Percentiles rank a stretch among this genome's conserved stretches.
Conservation (phyloP, 2,797 vertebrate genomes). For the Vespertilio murinus region DNA sequence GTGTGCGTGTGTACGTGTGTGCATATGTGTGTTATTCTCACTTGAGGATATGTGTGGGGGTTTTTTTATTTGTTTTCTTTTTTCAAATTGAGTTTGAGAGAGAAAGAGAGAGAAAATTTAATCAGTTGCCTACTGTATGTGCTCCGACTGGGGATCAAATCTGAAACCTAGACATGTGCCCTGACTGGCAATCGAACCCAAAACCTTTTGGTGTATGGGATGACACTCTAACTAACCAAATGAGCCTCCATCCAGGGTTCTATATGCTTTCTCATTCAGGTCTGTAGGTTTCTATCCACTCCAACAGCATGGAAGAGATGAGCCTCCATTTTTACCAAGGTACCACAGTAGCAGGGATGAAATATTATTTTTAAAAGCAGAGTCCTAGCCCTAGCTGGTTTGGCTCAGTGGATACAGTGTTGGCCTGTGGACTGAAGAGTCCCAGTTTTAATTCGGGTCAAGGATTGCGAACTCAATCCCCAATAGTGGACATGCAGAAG, state of each 20-base stretch:
- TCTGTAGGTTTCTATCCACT: neutral
- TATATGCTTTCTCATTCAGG: neutral
- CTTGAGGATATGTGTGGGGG: neutral
- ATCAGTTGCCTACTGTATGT: neutral
- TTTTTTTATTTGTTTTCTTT: neutral
- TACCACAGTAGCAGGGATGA: neutral
- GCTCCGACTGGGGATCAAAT: neutral
- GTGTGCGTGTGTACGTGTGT: too few relatives aligned
- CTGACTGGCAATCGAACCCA: neutral
- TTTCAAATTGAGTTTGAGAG: neutral
- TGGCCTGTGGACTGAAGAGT: too few relatives aligned
- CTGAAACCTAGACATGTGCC: neutral
- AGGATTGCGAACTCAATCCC: too few relatives aligned
- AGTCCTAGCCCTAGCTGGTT: neutral
- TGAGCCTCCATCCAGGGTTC: neutral
- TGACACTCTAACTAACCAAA: neutral
- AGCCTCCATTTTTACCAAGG: slow-evolving; percentile 14
- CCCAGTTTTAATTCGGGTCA: too few relatives aligned
- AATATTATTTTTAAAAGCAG: slow-evolving; percentile 14
- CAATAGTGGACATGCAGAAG: too few relatives aligned
- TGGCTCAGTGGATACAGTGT: too few relatives aligned
- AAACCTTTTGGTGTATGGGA: neutral
- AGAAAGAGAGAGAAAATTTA: neutral
- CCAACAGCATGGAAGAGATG: neutral
- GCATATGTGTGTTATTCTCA: neutral